A percentile compares a stretch with the other conserved stretches of the same genome.
phyloP scores from a whole-genome alignment of 2,797 vertebrate species.

The Bradypodion pumilum region DNA sequence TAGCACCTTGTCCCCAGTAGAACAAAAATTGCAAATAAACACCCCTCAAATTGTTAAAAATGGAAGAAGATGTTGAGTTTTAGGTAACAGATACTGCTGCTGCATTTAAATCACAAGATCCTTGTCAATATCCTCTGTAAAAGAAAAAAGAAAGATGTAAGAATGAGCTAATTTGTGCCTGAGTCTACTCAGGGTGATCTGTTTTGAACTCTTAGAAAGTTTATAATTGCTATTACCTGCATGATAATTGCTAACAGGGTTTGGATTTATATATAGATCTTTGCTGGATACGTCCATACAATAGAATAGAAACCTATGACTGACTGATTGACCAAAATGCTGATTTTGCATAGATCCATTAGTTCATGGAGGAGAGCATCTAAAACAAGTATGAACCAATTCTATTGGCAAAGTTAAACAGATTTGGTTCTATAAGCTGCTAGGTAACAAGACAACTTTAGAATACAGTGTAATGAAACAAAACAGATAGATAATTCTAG shows the following conservation, averaged over 20 bases:
- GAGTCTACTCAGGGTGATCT: background rate
- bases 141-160: slow-evolving; percentile 65
- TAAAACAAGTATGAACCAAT: background rate
- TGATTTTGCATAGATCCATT: background rate
- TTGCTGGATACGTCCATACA: background rate
- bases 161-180: background rate
- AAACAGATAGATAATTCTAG: background rate
- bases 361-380: background rate
- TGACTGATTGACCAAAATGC: background rate
- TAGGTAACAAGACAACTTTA: no score
- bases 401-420: background rate
- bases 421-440: background rate
- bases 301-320: background rate
- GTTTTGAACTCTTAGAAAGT: background rate
- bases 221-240: background rate
- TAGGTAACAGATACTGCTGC: slow-evolving; percentile 61
- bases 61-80: slow-evolving; percentile 69
- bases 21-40: slow-evolving; percentile 74
- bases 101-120: slow-evolving; percentile 90
- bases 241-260: background rate
- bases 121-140: slow-evolving; percentile 96
- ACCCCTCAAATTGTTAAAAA: slow-evolving; percentile 62
- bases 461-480: background rate
- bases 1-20: slow-evolving; percentile 89
- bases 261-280: background rate